Base-by-base conservation (phyloP, 2,797 vertebrate genomes). In the Lateolabrax maculatus region DNA sequence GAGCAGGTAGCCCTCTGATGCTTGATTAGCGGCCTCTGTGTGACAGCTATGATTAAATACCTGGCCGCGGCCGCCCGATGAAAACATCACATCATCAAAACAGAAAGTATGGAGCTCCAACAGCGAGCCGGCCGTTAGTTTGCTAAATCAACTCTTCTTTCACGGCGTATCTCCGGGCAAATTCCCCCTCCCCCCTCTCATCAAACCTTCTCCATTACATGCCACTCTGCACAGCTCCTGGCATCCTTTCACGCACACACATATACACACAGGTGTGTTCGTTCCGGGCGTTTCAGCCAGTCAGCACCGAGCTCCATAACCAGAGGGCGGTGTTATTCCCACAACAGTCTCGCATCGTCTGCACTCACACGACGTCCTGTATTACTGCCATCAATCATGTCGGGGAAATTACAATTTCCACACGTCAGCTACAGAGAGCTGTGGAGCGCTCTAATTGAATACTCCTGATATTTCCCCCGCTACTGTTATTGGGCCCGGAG, bases 331-430 rank as follows among this genome's bases (percentile, higher is more conserved):
- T 77, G 70, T 84, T 91, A 87, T 89, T 92, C 92, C 90, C 91
- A 71, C 85, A 76, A 37, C 87, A 83, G 85, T 87, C 85, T 89
- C 77, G 85, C 89, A 82, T 84, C 85, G 85, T 84, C 92, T 84
- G 90, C 90, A 90, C 91, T 91, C 92, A 85, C 92, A 87, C 83
- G 80, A 87, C 87, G 88, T 85, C 84, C 79, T 80, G 89, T 94
- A 96, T 95, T 96, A 89, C 93, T 52, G 87, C 90, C 95, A 96
- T 96, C 94, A 95, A 95, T 95, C 95, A 96, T 95, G 90, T 92
- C 68, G 86, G 19, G 91, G 92, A 94, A 94, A 94, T 95, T 95
- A 94, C 93, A 95, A 95, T 96, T 95, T 95, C 94, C 93, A 84
- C 91, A 91, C 86, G 93, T 95, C 94, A 94, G 94, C 94, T 88